phyloP scores from a whole-genome alignment of 2,888 invertebrate genomes.

The Linnaemya vulpina region DNA sequence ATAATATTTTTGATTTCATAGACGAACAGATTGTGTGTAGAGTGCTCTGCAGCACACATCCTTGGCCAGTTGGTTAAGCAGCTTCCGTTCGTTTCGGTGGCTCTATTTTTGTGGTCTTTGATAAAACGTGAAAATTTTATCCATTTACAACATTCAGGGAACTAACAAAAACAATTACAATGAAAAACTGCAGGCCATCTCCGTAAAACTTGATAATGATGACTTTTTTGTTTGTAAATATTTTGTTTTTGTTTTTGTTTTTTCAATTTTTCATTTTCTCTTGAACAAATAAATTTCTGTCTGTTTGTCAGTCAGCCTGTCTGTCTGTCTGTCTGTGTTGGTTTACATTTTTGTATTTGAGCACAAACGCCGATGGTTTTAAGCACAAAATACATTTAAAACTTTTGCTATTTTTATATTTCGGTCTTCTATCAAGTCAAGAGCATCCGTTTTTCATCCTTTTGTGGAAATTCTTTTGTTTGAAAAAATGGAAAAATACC shows the following conservation, averaged over 20 bases:
- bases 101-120: constrained; percentile 31
- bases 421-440: constrained; percentile 51
- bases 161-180: constrained; percentile 50
- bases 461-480: constrained; percentile 54
- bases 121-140: constrained; percentile 46
- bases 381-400: constrained; percentile 25
- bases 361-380: background rate
- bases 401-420: background rate
- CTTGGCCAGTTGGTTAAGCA: constrained; percentile 4
- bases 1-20: background rate
- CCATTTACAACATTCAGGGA: constrained; percentile 38
- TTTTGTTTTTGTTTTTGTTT: background rate
- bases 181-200: constrained; percentile 65
- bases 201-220: constrained; percentile 51
- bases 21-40: background rate
- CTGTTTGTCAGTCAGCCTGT: background rate
- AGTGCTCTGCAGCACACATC: background rate
- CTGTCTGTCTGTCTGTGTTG: background rate
- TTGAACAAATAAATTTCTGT: constrained; percentile 3
- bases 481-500: background rate
- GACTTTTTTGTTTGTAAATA: background rate
- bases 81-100: constrained; percentile 2
- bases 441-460: constrained; percentile 59
- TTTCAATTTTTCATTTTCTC: constrained; percentile 3
- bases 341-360: too few relatives aligned